Conservation (phyloP, 2,797 vertebrate species). For the Darevskia mixta region DNA sequence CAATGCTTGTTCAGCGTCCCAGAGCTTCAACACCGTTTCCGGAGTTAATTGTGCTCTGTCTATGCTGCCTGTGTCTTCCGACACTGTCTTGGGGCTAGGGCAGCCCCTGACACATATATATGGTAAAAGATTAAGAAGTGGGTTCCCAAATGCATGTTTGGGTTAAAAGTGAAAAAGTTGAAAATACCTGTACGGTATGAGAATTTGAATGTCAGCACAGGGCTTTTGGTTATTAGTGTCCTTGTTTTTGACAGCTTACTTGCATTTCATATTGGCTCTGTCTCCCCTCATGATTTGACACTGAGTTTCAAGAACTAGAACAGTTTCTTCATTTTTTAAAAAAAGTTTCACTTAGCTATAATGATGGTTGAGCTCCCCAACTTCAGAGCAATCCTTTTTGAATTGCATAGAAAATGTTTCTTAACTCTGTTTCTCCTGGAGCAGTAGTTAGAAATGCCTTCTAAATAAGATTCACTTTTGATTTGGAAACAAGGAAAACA, state of each 20-base stretch:
- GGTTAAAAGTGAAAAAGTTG: no score
- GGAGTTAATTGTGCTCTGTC: no score
- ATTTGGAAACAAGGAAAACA: neutral
- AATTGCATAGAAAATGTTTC: neutral
- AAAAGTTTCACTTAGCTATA: neutral
- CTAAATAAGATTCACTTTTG: neutral
- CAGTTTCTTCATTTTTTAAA: neutral
- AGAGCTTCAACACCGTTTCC: no score
- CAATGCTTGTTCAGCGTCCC: no score
- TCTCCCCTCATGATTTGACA: neutral
- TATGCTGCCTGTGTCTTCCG: no score
- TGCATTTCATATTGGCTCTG: neutral
- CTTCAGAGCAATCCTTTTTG: neutral
- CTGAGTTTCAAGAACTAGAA: neutral
- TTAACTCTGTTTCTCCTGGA: neutral
- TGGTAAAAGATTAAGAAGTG: no score
- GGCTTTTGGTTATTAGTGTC: no score
- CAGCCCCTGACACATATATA: no score
- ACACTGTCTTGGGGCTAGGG: no score
- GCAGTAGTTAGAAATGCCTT: neutral
- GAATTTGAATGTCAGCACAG: no score
- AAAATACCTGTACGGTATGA: no score
- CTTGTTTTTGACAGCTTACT: neutral
- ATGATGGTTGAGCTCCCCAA: neutral
- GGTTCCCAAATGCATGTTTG: no score